Percentiles rank a stretch among this genome's conserved stretches.
phyloP scores from a whole-genome alignment of 2,888 invertebrate species.

The Tupiocoris notatus region DNA sequence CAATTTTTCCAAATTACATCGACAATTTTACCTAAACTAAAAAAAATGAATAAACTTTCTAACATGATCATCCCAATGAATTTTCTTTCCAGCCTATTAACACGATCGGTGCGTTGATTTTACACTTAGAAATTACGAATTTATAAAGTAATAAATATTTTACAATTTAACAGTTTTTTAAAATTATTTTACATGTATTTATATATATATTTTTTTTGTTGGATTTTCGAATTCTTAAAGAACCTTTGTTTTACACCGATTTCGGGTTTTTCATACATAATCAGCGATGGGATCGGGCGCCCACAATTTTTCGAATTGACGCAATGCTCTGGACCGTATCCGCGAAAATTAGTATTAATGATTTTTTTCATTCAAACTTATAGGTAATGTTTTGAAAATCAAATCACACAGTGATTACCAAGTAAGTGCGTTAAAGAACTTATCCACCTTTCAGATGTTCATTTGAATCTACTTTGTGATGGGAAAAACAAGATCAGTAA shows the following conservation, averaged over 20 bases:
- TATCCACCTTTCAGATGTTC: slow-evolving; percentile 29
- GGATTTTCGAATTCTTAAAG: neutral
- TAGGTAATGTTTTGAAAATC: slow-evolving; percentile 15
- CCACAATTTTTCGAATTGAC: slow-evolving; percentile 29
- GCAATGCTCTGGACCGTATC: slow-evolving; percentile 25
- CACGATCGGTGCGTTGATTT: slow-evolving; percentile 22
- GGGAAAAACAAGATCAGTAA: too few species aligned
- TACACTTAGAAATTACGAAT: slow-evolving; percentile 15
- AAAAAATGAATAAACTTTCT: neutral
- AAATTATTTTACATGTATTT: neutral
- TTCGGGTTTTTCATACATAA: neutral
- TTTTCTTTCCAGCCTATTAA: slow-evolving; percentile 8
- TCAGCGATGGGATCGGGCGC: slow-evolving; percentile 5
- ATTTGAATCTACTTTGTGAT: slow-evolving; percentile 34
- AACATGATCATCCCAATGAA: neutral
- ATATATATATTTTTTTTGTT: neutral
- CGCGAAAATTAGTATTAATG: slow-evolving; percentile 2
- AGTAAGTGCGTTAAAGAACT: slow-evolving; percentile 25
- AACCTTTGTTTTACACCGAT: neutral
- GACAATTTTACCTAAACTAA: neutral
- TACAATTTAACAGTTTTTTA: slow-evolving; percentile 7
- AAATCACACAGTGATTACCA: slow-evolving; percentile 41
- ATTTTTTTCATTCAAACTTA: slow-evolving; percentile 5
- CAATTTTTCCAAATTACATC: slow-evolving; percentile 40
- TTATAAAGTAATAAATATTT: slow-evolving; percentile 6